Evolutionary conservation across 2,797 vertebrate species (phyloP), one percentile per base, ranked within the genome.

Genomic region (Bucorvus abyssinicus): DNA sequence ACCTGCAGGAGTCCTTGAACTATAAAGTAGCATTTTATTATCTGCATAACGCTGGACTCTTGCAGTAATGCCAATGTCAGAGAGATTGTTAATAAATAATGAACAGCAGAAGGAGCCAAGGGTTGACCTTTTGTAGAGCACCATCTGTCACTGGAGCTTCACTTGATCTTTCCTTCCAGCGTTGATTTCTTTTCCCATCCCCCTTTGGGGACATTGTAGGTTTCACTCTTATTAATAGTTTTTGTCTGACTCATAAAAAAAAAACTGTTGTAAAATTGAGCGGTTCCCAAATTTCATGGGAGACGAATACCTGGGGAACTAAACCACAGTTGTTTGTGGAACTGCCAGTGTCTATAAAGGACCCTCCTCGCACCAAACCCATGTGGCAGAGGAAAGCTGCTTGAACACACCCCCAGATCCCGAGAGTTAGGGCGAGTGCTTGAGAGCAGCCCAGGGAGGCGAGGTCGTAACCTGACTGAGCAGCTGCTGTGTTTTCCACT

Each of bases 71-170:
- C 92, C 87, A 88, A 8, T 75, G 89, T 96, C 94, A 95, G n/a
- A 13, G 87, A 95, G 96, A 95, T 86, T 86, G 97, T 98, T 98
- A 96, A 97, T 98, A 98, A 98, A 96, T 97, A 97, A 97, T 95
- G 95, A 97, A 93, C 84, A 96, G 93, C 95, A 95, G 93, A 87
- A 90, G 40, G 96, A 96, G 97, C 97, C 90, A 90, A 95, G 93
- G 92, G 95, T 74, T 97, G 98, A 97, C 98, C 98, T 97, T 98
- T 97, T 61, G 95, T 86, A 86, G 94, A 97, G 77, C 95, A 94
- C 93, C 96, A 95, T 97, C 97, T 73, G 96, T 97, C 97, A 97
- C 89, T 45, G 14, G 15, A 95, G 91, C 95, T 77, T 89, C 87
- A 32, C 95, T 96, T 85, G 84, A 89, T 96, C 96, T 97, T 96